Evolutionary conservation across 1,140 invertebrate species (phyloP).

Genomic region (Drosophila bifasciata): DNA sequence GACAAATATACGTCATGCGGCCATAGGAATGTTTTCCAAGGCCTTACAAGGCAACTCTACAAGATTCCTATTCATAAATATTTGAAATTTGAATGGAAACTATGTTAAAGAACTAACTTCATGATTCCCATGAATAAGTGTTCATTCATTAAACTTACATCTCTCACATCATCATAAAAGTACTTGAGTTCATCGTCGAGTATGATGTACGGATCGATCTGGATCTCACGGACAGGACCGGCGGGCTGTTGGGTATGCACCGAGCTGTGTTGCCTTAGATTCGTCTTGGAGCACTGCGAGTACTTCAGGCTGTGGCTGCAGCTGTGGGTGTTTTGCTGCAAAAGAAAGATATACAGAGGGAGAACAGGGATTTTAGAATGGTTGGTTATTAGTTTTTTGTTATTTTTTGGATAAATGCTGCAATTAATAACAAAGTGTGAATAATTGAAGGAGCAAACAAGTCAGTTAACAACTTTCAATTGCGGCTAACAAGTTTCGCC

Average conservation of each 20-base stretch:
- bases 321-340: conserved; percentile 56
- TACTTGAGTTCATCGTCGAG: conserved; percentile 93
- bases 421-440: conserved; percentile 69
- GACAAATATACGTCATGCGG: too few species aligned
- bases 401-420: conserved; percentile 41
- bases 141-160: conserved; percentile 86
- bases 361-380: conserved; percentile 30
- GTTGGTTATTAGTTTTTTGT: conserved; percentile 9
- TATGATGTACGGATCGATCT: conserved; percentile 93
- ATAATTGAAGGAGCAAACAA: conserved; percentile 53
- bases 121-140: not conserved
- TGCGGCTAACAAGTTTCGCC: conserved; percentile 69
- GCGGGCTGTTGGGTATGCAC: conserved; percentile 89
- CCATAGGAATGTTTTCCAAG: too few species aligned
- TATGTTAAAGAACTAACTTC: too few species aligned
- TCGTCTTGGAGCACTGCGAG: conserved; percentile 36
- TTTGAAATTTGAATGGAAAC: too few species aligned
- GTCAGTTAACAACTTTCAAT: conserved; percentile 80
- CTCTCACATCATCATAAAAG: conserved; percentile 92
- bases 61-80: too few species aligned
- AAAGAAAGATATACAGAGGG: not conserved
- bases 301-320: conserved; percentile 46
- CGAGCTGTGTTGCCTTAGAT: conserved; percentile 85
- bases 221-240: conserved; percentile 90
- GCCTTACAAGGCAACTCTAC: too few species aligned